Evolutionary conservation across 2,797 vertebrate genomes (phyloP).

Genomic region (Esox lucius): DNA sequence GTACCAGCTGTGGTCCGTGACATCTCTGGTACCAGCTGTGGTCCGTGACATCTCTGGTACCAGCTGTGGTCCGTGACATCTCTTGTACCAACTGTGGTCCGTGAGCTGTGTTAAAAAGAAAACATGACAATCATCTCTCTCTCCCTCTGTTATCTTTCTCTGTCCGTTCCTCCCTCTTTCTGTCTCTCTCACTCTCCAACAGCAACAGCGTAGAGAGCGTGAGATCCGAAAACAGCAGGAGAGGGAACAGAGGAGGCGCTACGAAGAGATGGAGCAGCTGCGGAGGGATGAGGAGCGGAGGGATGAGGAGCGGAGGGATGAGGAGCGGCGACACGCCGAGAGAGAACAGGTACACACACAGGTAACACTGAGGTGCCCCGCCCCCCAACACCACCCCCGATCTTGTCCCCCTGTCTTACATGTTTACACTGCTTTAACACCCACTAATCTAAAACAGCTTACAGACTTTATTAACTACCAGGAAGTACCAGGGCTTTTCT

Average conservation of each 20-base stretch:
- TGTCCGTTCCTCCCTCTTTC: background rate
- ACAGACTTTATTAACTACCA: background rate
- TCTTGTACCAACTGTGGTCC: too few relatives aligned
- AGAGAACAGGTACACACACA: constrained; percentile 85
- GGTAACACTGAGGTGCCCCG: constrained; percentile 5
- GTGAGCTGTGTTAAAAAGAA: background rate
- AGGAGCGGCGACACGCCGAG: constrained; percentile 92
- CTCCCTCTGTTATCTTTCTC: background rate
- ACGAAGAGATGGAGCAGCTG: constrained; percentile 92
- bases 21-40: too few relatives aligned
- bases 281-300: constrained; percentile 89
- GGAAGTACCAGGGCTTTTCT: background rate
- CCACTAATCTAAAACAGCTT: background rate
- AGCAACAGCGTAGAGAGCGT: constrained; percentile 96
- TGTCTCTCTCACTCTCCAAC: constrained; percentile 19
- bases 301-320: constrained; percentile 93
- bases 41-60: too few relatives aligned
- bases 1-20: too few relatives aligned
- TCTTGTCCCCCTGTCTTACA: background rate
- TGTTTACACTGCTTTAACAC: background rate
- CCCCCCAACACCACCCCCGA: background rate
- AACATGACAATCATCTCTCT: background rate
- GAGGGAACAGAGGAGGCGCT: constrained; percentile 90
- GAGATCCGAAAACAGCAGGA: constrained; percentile 97
- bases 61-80: too few relatives aligned